Base-by-base conservation (phyloP, 2,888 invertebrate genomes). In the Asteroscopus sphinx region DNA sequence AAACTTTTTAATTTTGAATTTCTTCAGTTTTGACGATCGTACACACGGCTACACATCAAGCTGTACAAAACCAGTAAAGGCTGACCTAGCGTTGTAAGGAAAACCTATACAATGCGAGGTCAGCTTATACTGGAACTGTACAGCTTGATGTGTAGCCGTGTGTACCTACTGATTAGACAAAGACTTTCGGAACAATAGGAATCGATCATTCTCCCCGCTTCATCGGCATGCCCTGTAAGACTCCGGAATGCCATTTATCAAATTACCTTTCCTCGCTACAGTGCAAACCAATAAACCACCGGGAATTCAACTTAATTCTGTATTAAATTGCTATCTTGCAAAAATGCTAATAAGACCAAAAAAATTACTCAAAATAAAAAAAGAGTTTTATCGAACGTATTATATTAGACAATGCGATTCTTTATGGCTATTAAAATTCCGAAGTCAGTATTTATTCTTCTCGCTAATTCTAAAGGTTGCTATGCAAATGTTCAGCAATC, bases 351-450 rank as follows among this genome's bases (percentile, higher is more conserved):
- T 37, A 32, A 47, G n/a, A 3, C 15, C 11, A 21, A 45, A 54
- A 30, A 55, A 42, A 46, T 32, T n/a, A 21, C 3, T 21, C 17
- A 5, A 46, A 39, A 51, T 53, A 52, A 52, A 51, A 56, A 52
- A 52, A 26, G 17, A 8, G 15, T 21, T 49, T 51, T 39, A 42
- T 58, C 68, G 47, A 57, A 65, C 37, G 66, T 73, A 56, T 64
- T 45, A 57, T 37, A 30, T 51, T 69, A 69, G 56, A 73, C 69
- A 73, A 73, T 70, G 40, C 58, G 59, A 67, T 62, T 64, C 59
- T 47, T 58, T 64, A 57, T 57, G 59, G 53, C 70, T 42, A 68
- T 70, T 68, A 57, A 71, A 73, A 73, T 75, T 56, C 68, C 52
- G 57, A 62, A 28, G 51, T 73, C 58, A 58, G 45, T 68, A 49